Percentiles rank a stretch among this genome's conserved stretches.
phyloP scores from a whole-genome alignment of 2,113 vertebrate species.

The Todiramphus chloris region DNA sequence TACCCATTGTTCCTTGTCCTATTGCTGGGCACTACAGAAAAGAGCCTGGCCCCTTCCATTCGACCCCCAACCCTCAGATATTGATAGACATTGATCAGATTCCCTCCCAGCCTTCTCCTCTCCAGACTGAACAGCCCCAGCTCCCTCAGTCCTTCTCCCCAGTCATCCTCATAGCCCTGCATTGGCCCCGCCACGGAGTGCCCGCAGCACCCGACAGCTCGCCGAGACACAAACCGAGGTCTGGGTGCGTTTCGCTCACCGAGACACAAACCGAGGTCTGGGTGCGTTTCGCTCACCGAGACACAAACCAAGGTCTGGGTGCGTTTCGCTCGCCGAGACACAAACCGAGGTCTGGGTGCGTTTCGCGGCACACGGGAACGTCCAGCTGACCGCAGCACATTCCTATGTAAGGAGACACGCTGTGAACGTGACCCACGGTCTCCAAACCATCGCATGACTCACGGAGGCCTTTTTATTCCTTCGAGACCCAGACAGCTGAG shows the following conservation, averaged over 20 bases:
- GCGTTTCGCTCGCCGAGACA: neutral
- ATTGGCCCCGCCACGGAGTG: too few relatives aligned
- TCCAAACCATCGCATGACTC: neutral
- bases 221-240: neutral
- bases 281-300: accelerated
- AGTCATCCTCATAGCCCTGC: too few relatives aligned
- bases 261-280: neutral
- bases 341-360: neutral
- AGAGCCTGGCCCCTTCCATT: too few relatives aligned
- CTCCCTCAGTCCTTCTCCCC: too few relatives aligned
- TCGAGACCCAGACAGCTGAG: neutral
- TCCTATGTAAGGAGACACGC: neutral
- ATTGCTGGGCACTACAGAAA: too few relatives aligned
- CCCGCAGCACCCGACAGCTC: neutral
- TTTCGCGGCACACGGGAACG: neutral
- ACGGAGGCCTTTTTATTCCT: neutral
- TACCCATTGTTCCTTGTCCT: too few relatives aligned
- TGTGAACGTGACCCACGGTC: neutral
- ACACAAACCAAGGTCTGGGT: neutral
- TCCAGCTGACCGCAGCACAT: conserved; percentile 38
- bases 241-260: accelerated
- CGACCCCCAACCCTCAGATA: too few relatives aligned
- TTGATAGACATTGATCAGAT: too few relatives aligned
- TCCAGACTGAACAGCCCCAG: too few relatives aligned
- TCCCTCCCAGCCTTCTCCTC: too few relatives aligned